Percentiles rank a stretch among this genome's conserved stretches.
phyloP scores from a whole-genome alignment of 2,113 vertebrate species.

The Xenopus tropicalis region DNA sequence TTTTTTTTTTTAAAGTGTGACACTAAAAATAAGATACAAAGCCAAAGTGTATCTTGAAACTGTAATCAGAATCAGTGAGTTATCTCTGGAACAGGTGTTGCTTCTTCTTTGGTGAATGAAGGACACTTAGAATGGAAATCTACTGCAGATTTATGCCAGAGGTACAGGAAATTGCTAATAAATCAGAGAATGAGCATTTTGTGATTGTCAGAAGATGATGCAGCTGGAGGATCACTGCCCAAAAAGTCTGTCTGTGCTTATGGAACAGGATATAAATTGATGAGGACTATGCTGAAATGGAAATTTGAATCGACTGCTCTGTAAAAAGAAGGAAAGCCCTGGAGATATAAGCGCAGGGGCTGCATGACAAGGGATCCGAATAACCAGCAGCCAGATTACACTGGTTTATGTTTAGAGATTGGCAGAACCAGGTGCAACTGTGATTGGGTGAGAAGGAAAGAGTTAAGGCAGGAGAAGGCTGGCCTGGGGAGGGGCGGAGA shows the following conservation, averaged over 20 bases:
- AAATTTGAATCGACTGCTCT: no score
- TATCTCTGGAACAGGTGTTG: constrained; percentile 18
- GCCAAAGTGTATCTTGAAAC: constrained; percentile 13
- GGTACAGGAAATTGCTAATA: constrained; percentile 13
- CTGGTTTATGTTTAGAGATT: no score
- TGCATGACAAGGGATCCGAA: no score
- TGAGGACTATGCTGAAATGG: no score
- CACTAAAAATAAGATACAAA: constrained; percentile 1
- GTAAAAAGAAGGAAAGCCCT: no score
- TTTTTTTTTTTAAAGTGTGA: background rate
- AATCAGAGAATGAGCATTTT: background rate
- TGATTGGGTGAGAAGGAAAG: no score
- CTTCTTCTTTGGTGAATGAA: constrained; percentile 4
- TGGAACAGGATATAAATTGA: no score
- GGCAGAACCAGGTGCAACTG: no score
- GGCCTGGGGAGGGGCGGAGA: no score
- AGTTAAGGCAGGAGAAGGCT: no score
- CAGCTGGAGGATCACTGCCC: constrained; percentile 12
- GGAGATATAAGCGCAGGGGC: no score
- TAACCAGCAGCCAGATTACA: no score
- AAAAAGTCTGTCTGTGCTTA: background rate
- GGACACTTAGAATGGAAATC: constrained; percentile 15
- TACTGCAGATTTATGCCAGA: constrained; percentile 16
- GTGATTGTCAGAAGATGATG: constrained; percentile 21
- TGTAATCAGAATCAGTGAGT: constrained; percentile 14